Evolutionary conservation across 2,113 vertebrate genomes (phyloP).

Genomic region (Heterotilapia buettikoferi): DNA sequence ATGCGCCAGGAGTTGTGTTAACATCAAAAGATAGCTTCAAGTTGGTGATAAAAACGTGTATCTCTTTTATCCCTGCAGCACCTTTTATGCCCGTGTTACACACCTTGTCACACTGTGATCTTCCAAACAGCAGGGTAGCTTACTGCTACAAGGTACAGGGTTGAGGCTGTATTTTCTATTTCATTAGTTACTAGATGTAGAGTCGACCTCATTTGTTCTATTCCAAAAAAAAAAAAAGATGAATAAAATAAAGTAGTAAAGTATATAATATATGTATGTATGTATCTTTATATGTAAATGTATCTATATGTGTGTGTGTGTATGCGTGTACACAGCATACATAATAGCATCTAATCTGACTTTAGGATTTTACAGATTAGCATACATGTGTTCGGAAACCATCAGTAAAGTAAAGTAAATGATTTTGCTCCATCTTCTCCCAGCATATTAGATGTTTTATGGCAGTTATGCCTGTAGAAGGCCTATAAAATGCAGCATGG

Average conservation of each 20-base stretch:
- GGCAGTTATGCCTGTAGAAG: background rate
- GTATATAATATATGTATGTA: background rate
- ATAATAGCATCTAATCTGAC: background rate
- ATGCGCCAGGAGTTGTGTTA: background rate
- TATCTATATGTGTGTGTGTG: background rate
- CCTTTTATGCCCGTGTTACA: background rate
- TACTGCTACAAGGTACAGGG: background rate
- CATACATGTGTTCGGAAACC: background rate
- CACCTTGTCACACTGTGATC: background rate
- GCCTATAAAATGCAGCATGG: background rate
- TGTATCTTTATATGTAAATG: background rate
- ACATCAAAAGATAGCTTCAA: background rate
- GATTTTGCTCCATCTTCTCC: background rate
- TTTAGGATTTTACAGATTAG: background rate
- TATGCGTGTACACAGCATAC: background rate
- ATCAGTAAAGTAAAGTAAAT: background rate
- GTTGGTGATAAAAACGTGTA: background rate
- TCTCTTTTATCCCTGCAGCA: background rate
- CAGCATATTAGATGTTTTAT: background rate
- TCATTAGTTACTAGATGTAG: background rate
- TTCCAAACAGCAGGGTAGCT: background rate
- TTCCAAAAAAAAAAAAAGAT: background rate
- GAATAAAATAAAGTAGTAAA: background rate
- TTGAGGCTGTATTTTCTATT: background rate
- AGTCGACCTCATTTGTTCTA: background rate